Evolutionary conservation across 1,140 invertebrate species (phyloP).

Genomic region (Drosophila littoralis): DNA sequence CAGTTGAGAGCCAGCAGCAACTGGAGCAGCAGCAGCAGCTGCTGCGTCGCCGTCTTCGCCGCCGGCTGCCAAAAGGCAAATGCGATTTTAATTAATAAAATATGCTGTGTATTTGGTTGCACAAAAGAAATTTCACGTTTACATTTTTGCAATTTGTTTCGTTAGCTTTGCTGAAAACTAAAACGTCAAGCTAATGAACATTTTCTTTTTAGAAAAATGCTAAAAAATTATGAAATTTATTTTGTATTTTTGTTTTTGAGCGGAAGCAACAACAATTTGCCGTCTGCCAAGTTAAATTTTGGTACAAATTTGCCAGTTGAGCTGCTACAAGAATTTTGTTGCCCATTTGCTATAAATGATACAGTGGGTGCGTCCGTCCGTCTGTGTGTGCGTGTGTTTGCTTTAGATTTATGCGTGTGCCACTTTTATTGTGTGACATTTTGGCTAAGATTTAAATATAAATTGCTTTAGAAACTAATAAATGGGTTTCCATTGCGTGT

Average conservation of each 20-base stretch:
- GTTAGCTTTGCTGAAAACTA: conserved; percentile 37
- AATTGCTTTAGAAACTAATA: conserved; percentile 68
- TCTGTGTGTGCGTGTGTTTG: conserved; percentile 10
- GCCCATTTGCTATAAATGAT: conserved; percentile 54
- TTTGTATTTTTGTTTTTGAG: not conserved
- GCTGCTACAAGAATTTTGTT: conserved; percentile 67
- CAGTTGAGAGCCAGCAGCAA: conserved; percentile 49
- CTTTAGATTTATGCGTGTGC: conserved; percentile 78
- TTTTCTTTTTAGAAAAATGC: conserved; percentile 38
- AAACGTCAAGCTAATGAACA: conserved; percentile 68
- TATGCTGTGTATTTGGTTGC: conserved; percentile 73
- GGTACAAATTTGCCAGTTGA: conserved; percentile 75
- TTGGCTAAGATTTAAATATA: conserved; percentile 43
- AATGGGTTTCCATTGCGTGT: conserved; percentile 50
- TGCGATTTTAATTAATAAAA: conserved; percentile 82
- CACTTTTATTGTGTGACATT: conserved; percentile 61
- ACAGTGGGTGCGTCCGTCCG: not conserved
- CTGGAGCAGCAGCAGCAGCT: conserved; percentile 43
- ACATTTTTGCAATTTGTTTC: conserved; percentile 47
- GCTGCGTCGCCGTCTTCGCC: conserved; percentile 29
- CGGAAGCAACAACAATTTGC: conserved; percentile 9
- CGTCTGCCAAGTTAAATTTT: conserved; percentile 52
- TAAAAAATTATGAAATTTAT: conserved; percentile 23
- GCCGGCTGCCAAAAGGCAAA: conserved; percentile 60
- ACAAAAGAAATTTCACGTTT: conserved; percentile 73